phyloP scores from a whole-genome alignment of 1,140 invertebrate species.

The Listronotus oregonensis region DNA sequence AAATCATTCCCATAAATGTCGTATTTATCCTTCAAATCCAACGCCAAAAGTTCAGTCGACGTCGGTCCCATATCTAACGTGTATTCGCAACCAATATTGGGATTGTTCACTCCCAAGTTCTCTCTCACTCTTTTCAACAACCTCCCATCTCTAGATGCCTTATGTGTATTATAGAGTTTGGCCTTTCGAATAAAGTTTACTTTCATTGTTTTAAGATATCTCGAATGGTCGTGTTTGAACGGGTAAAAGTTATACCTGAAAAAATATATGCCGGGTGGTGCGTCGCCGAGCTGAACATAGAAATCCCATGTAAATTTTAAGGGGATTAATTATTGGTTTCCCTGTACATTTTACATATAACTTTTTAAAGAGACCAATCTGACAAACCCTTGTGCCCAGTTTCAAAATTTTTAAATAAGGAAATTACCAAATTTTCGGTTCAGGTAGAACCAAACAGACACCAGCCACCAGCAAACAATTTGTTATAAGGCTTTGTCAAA shows the following conservation, averaged over 20 bases:
- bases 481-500: too few species aligned
- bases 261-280: too few species aligned
- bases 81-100: not conserved
- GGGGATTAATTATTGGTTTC: too few species aligned
- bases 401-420: too few species aligned
- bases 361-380: too few species aligned
- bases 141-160: conserved; percentile 36
- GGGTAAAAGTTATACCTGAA: conserved; percentile 39
- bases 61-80: not conserved
- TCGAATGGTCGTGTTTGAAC: conserved; percentile 36
- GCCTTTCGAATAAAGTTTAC: conserved; percentile 32
- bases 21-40: conserved; percentile 29
- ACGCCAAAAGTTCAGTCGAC: conserved; percentile 3
- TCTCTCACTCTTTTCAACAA: conserved; percentile 11
- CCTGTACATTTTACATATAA: too few species aligned
- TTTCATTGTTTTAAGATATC: conserved; percentile 39
- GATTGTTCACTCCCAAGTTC: conserved; percentile 2
- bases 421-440: too few species aligned
- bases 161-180: conserved; percentile 35
- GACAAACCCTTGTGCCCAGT: too few species aligned
- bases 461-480: too few species aligned
- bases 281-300: too few species aligned
- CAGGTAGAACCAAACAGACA: too few species aligned
- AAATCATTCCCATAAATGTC: conserved; percentile 24
- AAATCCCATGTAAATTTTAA: too few species aligned